A percentile compares a stretch with the other conserved stretches of the same genome.
Conservation (phyloP, 2,113 vertebrate genomes). For the Dicentrarchus labrax region DNA sequence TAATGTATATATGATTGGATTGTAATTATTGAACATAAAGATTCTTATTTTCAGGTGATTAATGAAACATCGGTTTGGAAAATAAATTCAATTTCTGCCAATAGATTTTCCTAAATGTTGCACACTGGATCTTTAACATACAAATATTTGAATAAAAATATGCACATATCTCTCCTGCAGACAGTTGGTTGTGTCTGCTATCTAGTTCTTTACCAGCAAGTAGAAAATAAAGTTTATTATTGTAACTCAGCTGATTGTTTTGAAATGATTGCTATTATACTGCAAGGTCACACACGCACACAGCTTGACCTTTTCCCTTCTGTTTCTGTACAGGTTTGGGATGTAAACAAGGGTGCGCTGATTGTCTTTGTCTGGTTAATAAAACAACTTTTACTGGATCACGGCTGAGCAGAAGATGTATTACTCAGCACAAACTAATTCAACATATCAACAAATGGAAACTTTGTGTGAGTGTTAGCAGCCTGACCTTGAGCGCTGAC, state of each 20-base stretch:
- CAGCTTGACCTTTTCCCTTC: background rate
- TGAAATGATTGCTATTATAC: background rate
- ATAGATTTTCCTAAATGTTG: too few species aligned
- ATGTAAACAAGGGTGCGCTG: background rate
- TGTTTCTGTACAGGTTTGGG: background rate
- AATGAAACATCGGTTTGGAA: too few species aligned
- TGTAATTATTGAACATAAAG: background rate
- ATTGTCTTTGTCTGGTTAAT: background rate
- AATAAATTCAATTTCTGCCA: too few species aligned
- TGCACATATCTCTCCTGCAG: too few species aligned
- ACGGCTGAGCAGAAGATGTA: background rate
- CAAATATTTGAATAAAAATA: background rate
- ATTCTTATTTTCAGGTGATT: too few species aligned
- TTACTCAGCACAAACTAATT: background rate
- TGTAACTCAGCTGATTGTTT: background rate
- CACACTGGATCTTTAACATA: background rate
- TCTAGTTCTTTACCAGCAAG: background rate
- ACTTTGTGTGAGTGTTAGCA: background rate
- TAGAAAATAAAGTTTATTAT: background rate
- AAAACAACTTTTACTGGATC: background rate
- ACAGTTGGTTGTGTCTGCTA: background rate
- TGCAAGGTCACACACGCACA: background rate
- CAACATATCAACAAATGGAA: background rate
- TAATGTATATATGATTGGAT: background rate
- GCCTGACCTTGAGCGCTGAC: constrained; percentile 83